Evolutionary conservation across 2,113 vertebrate genomes (phyloP).

Genomic region (Colinus virginianus): DNA sequence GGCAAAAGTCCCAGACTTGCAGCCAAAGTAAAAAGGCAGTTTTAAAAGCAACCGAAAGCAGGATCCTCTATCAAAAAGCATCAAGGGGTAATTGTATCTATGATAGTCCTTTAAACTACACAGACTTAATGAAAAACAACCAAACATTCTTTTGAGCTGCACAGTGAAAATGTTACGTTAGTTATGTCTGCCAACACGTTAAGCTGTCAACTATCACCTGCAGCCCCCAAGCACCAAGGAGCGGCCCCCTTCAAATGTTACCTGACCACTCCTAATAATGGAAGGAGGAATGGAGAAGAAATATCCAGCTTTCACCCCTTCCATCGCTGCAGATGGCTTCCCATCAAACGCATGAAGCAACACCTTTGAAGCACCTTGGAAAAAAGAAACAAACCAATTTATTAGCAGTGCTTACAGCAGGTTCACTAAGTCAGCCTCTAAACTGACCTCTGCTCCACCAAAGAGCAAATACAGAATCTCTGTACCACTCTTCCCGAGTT

Average conservation of each 20-base stretch:
- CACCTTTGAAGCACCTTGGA: constrained; percentile 87
- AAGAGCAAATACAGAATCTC: not conserved
- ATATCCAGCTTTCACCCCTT: constrained; percentile 93
- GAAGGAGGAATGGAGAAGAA: constrained; percentile 97
- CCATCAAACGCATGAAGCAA: constrained; percentile 97
- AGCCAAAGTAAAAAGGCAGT: not conserved
- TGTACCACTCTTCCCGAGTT: not conserved
- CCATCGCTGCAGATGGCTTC: constrained; percentile 92
- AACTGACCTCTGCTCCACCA: accelerated
- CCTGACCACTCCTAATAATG: constrained; percentile 93
- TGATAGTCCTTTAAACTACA: not conserved
- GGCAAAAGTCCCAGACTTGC: not conserved
- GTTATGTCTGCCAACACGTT: not conserved
- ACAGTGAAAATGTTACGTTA: not conserved
- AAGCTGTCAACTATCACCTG: not conserved
- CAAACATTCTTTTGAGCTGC: not conserved
- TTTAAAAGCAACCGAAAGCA: not conserved
- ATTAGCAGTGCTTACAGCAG: not conserved
- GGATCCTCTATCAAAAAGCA: not conserved
- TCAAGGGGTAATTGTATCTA: accelerated
- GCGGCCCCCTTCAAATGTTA: constrained; percentile 38
- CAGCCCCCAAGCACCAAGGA: not conserved
- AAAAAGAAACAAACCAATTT: not conserved
- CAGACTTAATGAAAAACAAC: not conserved
- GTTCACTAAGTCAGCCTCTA: not conserved